Conservation (phyloP, 2,113 vertebrate species). For the Albula glossodonta region DNA sequence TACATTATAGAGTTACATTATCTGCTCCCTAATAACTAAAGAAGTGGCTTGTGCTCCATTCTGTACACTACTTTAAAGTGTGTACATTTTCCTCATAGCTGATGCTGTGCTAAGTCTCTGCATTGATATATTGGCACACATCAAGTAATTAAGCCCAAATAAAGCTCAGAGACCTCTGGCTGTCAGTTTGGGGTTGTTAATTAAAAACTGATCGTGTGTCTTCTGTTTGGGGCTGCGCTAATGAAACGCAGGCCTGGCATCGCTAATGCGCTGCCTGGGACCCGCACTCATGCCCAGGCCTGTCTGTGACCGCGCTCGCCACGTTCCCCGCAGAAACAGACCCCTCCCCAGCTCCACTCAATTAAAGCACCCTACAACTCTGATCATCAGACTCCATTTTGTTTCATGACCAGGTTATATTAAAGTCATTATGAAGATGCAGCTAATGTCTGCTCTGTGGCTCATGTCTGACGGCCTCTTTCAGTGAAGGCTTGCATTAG, state of each 20-base stretch:
- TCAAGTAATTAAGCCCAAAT: background rate
- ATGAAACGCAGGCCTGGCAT: constrained; percentile 49
- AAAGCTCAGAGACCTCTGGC: background rate
- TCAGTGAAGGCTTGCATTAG: too few relatives aligned
- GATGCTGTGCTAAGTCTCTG: background rate
- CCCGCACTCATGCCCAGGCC: constrained; percentile 50
- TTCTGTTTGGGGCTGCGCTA: constrained; percentile 50
- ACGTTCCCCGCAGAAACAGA: constrained; percentile 3
- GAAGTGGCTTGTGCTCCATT: too few relatives aligned
- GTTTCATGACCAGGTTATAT: background rate
- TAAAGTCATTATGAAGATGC: background rate
- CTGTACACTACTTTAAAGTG: background rate
- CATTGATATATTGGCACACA: background rate
- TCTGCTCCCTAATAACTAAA: too few relatives aligned
- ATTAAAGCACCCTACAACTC: background rate
- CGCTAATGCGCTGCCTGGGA: too few relatives aligned
- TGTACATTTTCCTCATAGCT: too few relatives aligned
- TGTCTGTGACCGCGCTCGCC: constrained; percentile 37
- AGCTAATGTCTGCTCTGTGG: background rate
- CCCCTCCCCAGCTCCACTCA: background rate
- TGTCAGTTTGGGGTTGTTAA: background rate
- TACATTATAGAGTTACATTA: background rate
- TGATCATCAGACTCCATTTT: background rate
- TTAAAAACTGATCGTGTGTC: background rate
- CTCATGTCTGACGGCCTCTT: background rate